These are phyloP conservation scores for Pyxicephalus adspersus DNA, from an alignment of 2,113 vertebrate species.

Conservation along the genomic window DNA sequence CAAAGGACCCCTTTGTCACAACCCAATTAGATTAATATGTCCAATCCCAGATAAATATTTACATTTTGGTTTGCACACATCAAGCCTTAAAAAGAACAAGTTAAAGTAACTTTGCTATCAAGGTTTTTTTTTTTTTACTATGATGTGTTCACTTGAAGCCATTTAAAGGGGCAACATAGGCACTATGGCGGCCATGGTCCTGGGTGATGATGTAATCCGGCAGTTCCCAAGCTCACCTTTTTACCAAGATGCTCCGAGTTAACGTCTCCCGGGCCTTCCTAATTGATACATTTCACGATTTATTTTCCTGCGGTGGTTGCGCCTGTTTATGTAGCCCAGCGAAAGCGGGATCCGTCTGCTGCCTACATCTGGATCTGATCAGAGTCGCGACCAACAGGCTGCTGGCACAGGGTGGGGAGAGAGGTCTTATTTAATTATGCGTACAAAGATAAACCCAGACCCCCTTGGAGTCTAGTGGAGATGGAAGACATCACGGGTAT, in stretches of 20 bases:
- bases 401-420: conserved; percentile 57
- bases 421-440: conserved; percentile 56
- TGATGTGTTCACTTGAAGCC: too few relatives aligned
- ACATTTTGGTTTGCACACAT: too few relatives aligned
- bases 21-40: too few relatives aligned
- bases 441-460: conserved; percentile 59
- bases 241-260: neutral
- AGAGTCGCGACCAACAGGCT: conserved; percentile 47
- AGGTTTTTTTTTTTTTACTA: too few relatives aligned
- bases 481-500: conserved; percentile 49
- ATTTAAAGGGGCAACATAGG: neutral
- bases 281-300: conserved; percentile 33
- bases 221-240: neutral
- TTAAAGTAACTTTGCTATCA: too few relatives aligned
- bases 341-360: conserved; percentile 55
- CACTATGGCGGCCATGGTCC: neutral
- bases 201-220: neutral
- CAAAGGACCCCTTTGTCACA: too few relatives aligned
- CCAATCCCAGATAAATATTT: too few relatives aligned
- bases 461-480: conserved; percentile 48
- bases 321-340: conserved; percentile 42
- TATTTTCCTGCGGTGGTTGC: conserved; percentile 25
- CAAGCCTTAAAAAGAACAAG: too few relatives aligned
- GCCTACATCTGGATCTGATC: conserved; percentile 66
- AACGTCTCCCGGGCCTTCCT: neutral